Base-by-base conservation (phyloP, 2,113 vertebrate genomes). In the Carassius carassius region DNA sequence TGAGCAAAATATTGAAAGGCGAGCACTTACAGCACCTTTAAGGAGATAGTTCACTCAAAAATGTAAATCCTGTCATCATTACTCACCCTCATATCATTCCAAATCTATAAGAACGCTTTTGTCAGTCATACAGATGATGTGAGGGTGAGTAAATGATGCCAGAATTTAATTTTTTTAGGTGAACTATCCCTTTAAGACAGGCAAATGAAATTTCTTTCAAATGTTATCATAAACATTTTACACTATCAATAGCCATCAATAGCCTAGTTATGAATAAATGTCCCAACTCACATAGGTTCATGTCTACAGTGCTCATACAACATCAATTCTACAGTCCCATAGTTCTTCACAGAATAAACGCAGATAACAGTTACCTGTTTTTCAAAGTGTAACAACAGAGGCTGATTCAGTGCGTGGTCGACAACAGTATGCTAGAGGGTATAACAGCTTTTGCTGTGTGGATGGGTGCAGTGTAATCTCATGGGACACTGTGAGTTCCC, bases 361-460 rank as follows among this genome's bases (percentile, higher is more conserved):
- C 78, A 74, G 67, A 72, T 35, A 78, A 77, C 73, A 69, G 51
- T 69, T 54, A 56, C n/a, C 47, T 62, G 79, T 76, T 74, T 74
- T 77, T 87, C 41, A 44, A 37, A 81, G 67, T 82, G 65, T 75
- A 74, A 67, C 74, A 58, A 67, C 63, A 58, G 25, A 83, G 62
- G 32, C 73, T 87, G 23, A 77, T 32, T 82, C 67, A 63, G 76
- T 67, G 69, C 56, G 21, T 23, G 56, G 69, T 65, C 56, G 41
- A 51, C 84, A 84, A 82, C 76, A 58, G 82, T 76, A 78, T 17
- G 67, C 83, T 85, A 32, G 65, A 67, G 84, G 58, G 58, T 83
- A 29, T 72, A 82, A 85, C 73, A 84, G 73, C 72, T 81, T 81
- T 76, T 17, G 25, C 21, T 72, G 84, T 86, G 86, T 67, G 74